Evolutionary conservation across 2,797 vertebrate genomes (phyloP), one percentile per base, ranked within the genome.

Genomic region (Ficedula albicollis): DNA sequence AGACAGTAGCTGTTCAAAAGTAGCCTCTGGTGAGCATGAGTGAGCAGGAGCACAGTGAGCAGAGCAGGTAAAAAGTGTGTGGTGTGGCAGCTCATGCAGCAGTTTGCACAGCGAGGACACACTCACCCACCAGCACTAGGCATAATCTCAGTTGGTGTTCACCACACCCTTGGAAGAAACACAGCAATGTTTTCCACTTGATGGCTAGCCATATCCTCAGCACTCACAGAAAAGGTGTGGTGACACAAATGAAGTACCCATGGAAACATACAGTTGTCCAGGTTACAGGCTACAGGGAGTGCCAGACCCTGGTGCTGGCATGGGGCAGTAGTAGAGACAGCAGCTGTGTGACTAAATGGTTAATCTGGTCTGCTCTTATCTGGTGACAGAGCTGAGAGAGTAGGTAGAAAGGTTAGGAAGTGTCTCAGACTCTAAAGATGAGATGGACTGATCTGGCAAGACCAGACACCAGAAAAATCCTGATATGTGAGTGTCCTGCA

Each of bases 71-170:
- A 39, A 15, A 10, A 8, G 7, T 8, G 23, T 10, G 5, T 36
- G 46, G 8, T 12, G 25, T 16, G 26, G 11, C 26, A 39, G 20
- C 15, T 59, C n/a, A 3, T 4, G 21, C 13, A 34, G 13, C 21
- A 36, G 2, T 23, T 32, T 32, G 34, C 32, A 26, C 55, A 62
- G 22, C 0, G 1, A 79, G 13, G 23, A 59, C 2, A 1, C 16
- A 25, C 16, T 38, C 23, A n/a, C 13, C 6, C 19, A 25, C 15
- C 7, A n/a, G 15, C 25, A 5, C 13, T 14, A 23, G 27, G 36
- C 14, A 30, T 14, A 39, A 68, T 5, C 30, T 48, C 26, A 49
- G 12, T 0, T 72, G 30, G 6, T 54, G 34, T 13, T 43, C 41
- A 55, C 34, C 27, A 41, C 5, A 8, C 8, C 9, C 41, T 55